Evolutionary conservation across 1,140 invertebrate genomes (phyloP), one percentile per base, ranked within the genome.

Genomic region (Zaprionus ghesquierei): DNA sequence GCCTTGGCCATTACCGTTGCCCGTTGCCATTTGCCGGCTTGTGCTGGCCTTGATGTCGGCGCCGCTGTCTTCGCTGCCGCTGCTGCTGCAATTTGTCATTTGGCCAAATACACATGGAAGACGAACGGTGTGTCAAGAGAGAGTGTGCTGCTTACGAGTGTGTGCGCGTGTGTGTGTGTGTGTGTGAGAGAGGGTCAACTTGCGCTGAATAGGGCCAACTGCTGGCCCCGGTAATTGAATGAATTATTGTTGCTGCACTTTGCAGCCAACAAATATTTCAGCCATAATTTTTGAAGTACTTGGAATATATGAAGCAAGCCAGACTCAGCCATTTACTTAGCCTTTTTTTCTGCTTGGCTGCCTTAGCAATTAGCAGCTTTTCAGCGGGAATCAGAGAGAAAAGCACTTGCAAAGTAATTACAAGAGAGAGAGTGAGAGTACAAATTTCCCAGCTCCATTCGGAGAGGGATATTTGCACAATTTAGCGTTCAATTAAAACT

Each of bases 401-500:
- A 58, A 25, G 35, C 71, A 29, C 65, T 69, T 31, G 15, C 54
- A 18, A 72, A 54, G 65, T 75, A 86, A 86, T 74, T 75, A 77
- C n/a, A n/a, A 15, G n/a, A 41, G 4, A 29, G 35, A 41, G 35
- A 41, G 27, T 8, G 27, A 0, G 35, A 75, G 69, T 56, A 73
- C 49, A 86, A 68, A 79, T 70, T 74, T 27, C 59, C 22, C 64
- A 49, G 65, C 49, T 64, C n/a, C n/a, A 69, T 79, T 75, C 50
- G 62, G 25, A 5, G 25, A 3, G 4, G 54, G 55, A 73, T 55
- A 77, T 79, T 66, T 73, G 69, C 68, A 73, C 75, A 81, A 87
- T 86, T 87, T 87, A 70, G 61, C 68, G 82, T 76, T 86, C 81
- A 81, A 87, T 78, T 81, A 81, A 79, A 79, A 81, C 55, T 61